These are phyloP conservation scores for Bucco capensis DNA, from an alignment of 2,113 vertebrate species.

Conservation along the genomic window DNA sequence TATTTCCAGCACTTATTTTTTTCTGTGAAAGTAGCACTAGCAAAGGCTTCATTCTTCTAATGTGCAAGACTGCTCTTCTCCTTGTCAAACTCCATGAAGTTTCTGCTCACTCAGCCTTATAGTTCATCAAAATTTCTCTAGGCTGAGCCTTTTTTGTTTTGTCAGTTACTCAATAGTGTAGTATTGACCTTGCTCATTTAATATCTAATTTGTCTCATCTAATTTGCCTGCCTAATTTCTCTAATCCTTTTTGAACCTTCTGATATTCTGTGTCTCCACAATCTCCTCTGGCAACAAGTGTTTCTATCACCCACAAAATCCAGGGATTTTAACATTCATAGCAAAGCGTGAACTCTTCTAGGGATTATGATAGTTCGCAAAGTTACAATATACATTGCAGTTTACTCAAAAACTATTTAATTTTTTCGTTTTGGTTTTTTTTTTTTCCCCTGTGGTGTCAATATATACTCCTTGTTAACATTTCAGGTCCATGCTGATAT, in stretches of 20 bases:
- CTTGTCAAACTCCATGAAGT: slow-evolving; percentile 3
- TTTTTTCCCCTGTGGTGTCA: not conserved
- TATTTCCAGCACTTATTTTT: not conserved
- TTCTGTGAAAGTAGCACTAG: not conserved
- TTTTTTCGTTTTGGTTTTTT: not conserved
- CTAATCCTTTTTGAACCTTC: slow-evolving; percentile 15
- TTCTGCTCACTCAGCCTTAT: not conserved
- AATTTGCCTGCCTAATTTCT: slow-evolving; percentile 48
- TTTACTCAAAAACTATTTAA: not conserved
- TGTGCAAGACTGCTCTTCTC: not conserved
- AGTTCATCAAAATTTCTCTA: slow-evolving; percentile 2
- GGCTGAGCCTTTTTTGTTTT: not conserved
- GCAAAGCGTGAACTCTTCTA: not conserved
- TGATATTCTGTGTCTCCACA: not conserved
- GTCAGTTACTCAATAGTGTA: not conserved
- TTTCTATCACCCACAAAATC: not conserved
- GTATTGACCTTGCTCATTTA: slow-evolving; percentile 39
- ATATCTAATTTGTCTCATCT: slow-evolving; percentile 17
- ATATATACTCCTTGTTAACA: not conserved
- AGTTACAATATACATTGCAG: not conserved
- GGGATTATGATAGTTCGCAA: not conserved
- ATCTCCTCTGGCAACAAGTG: not conserved
- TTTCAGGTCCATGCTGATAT: not conserved
- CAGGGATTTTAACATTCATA: not conserved
- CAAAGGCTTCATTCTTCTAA: not conserved